Percentiles rank a stretch among this genome's conserved stretches.
phyloP scores from a whole-genome alignment of 2,888 invertebrate species.

The Melanophora roralis region DNA sequence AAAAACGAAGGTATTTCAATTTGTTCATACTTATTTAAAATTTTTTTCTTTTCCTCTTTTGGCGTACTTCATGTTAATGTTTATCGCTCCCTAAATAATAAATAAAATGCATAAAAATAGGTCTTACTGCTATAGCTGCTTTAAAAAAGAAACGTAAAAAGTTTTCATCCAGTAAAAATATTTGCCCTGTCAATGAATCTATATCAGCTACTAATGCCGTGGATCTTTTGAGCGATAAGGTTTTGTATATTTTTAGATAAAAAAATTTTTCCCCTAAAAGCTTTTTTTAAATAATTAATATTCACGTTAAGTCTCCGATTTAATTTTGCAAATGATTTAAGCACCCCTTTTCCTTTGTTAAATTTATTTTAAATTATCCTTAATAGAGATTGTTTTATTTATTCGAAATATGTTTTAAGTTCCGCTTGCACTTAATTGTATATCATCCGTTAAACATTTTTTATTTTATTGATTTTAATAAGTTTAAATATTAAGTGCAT shows the following conservation, averaged over 20 bases:
- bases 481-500: too few species aligned
- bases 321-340: slow-evolving; percentile 13
- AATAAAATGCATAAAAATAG: slow-evolving; percentile 61
- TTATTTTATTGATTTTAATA: too few species aligned
- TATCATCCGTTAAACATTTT: too few species aligned
- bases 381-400: slow-evolving; percentile 37
- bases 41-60: neutral
- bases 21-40: slow-evolving; percentile 28
- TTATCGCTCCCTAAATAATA: neutral
- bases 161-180: slow-evolving; percentile 87
- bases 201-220: slow-evolving; percentile 68
- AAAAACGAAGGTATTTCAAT: neutral
- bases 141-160: slow-evolving; percentile 89
- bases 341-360: slow-evolving; percentile 52
- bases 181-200: slow-evolving; percentile 79
- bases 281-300: too few species aligned
- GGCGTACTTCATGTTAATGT: neutral
- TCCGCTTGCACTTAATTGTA: too few species aligned
- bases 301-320: too few species aligned
- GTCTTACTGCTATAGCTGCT: slow-evolving; percentile 82
- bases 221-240: slow-evolving; percentile 73
- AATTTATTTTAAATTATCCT: slow-evolving; percentile 8
- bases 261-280: too few species aligned
- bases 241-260: slow-evolving; percentile 68
- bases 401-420: too few species aligned